These are phyloP conservation scores for Callipepla californica DNA, from an alignment of 2,113 vertebrate species.

Conservation along the genomic window DNA sequence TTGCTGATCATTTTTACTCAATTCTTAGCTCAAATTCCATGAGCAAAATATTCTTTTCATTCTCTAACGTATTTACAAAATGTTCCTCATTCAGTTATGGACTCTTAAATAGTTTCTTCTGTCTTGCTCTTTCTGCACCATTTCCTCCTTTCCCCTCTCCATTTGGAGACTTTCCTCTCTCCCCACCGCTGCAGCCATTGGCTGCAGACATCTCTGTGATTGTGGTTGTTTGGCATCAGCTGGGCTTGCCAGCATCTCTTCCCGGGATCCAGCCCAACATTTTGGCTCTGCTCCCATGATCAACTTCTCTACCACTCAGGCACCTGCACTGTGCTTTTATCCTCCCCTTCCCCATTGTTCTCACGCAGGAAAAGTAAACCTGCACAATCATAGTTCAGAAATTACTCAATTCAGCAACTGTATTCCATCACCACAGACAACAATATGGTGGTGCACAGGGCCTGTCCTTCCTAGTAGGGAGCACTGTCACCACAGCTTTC, in stretches of 20 bases:
- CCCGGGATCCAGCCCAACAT: not conserved
- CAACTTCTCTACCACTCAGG: not conserved
- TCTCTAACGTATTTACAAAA: not conserved
- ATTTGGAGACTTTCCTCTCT: rapidly evolving
- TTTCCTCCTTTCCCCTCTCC: not conserved
- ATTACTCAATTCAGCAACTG: not conserved
- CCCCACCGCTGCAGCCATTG: not conserved
- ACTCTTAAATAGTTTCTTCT: not conserved
- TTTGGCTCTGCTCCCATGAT: too few species aligned
- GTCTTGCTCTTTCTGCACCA: not conserved
- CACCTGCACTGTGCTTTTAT: not conserved
- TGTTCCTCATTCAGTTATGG: not conserved
- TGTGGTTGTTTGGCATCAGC: not conserved
- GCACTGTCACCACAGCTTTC: not conserved
- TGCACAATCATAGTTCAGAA: not conserved
- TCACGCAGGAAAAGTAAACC: not conserved
- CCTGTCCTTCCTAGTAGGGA: not conserved
- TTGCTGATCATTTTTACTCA: not conserved
- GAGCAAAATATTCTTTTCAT: not conserved
- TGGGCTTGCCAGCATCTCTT: not conserved
- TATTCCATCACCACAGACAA: not conserved
- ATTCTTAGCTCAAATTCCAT: not conserved
- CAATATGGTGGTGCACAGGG: not conserved
- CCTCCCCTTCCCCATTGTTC: not conserved
- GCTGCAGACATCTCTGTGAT: not conserved